These are phyloP conservation scores for Cordilura impudica DNA, from an alignment of 2,888 invertebrate genomes.

Conservation along the genomic window DNA sequence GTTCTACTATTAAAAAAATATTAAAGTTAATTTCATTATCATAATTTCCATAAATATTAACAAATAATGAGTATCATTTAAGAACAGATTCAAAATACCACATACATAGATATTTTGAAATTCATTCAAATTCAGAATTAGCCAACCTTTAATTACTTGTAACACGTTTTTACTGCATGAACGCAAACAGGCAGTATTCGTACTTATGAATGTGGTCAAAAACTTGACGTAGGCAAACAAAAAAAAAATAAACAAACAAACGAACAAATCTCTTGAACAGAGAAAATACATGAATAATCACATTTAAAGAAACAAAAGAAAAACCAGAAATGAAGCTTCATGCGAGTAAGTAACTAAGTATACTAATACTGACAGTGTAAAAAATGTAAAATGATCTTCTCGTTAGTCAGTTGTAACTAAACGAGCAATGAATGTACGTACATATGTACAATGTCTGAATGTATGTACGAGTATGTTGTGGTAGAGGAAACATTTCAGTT, in stretches of 20 bases:
- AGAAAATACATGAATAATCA: slow-evolving; percentile 33
- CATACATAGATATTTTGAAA: background rate
- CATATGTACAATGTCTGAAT: no score
- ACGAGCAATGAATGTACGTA: slow-evolving; percentile 37
- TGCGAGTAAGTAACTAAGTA: background rate
- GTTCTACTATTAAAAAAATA: no score
- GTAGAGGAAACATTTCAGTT: slow-evolving; percentile 9
- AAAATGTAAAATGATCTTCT: slow-evolving; percentile 56
- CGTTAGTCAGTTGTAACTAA: slow-evolving; percentile 51
- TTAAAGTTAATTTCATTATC: no score
- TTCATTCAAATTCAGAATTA: slow-evolving; percentile 11
- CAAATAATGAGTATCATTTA: no score
- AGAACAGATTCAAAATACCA: no score
- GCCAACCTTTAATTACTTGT: slow-evolving; percentile 1
- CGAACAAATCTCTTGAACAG: slow-evolving; percentile 19
- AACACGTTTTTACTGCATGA: slow-evolving; percentile 42
- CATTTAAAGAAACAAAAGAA: slow-evolving; percentile 44
- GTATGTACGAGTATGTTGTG: slow-evolving; percentile 24
- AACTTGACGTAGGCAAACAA: slow-evolving; percentile 2
- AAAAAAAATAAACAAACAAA: slow-evolving; percentile 42
- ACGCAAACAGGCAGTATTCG: slow-evolving; percentile 26
- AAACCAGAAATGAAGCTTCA: slow-evolving; percentile 48
- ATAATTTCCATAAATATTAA: no score
- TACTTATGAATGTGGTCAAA: slow-evolving; percentile 48
- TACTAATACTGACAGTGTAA: background rate